Conservation (phyloP, 2,888 invertebrate genomes). For the Chrysodeixis includens region DNA sequence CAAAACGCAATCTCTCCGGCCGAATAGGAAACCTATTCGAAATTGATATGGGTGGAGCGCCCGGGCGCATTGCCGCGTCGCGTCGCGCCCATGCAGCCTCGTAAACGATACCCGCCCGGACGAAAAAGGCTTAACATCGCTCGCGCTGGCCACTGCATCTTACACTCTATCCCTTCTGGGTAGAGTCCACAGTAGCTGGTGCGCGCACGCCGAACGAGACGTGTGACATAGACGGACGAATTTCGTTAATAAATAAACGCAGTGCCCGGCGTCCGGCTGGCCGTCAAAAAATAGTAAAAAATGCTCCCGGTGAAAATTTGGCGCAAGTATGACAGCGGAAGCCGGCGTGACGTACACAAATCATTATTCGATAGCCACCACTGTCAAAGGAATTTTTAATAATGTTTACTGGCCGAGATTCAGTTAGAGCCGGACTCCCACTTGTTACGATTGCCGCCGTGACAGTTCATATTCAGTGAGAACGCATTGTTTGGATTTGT, state of each 20-base stretch:
- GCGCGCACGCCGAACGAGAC: constrained; percentile 60
- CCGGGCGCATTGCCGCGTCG: constrained; percentile 80
- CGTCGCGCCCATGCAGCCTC: constrained; percentile 85
- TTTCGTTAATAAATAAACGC: constrained; percentile 89
- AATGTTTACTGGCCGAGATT: constrained; percentile 80
- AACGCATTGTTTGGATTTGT: constrained; percentile 64
- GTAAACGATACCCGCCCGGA: constrained; percentile 78
- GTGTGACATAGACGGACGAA: constrained; percentile 83
- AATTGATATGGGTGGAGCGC: constrained; percentile 89
- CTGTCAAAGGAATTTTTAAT: constrained; percentile 88
- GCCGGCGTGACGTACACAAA: constrained; percentile 82
- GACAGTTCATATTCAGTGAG: constrained; percentile 63
- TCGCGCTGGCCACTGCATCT: constrained; percentile 50
- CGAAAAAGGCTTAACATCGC: constrained; percentile 68
- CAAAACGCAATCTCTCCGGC: constrained; percentile 86
- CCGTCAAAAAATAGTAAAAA: constrained; percentile 83
- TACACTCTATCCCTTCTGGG: constrained; percentile 64
- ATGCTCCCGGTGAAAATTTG: constrained; percentile 79
- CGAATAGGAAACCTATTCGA: constrained; percentile 88
- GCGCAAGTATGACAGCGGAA: constrained; percentile 86
- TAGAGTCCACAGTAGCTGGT: constrained; percentile 62
- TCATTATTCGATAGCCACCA: constrained; percentile 83
- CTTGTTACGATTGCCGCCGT: constrained; percentile 67
- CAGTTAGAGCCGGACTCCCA: constrained; percentile 70
- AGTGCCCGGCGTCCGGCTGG: constrained; percentile 79